Evolutionary conservation across 2,113 vertebrate species (phyloP), one percentile per base, ranked within the genome.

Genomic region (Nibea coibor): DNA sequence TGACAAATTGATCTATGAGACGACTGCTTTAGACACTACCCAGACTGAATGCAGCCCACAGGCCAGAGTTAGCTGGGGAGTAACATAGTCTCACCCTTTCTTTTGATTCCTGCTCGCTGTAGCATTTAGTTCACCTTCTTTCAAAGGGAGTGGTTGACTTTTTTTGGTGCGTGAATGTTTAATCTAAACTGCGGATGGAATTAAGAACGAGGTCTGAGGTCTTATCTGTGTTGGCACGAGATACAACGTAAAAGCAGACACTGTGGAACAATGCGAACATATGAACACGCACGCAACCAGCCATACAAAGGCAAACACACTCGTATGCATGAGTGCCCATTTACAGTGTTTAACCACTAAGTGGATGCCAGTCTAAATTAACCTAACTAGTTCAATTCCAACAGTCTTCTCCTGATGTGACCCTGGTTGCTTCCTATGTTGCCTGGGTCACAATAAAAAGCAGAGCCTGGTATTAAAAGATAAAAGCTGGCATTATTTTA

Each of bases 261-360:
- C 3, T 59, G n/a, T 45, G 5, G 16, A 16, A 47, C 53, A 47
- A 76, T 48, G 42, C 10, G 0, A 68, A 20, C 62, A 82, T 72
- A 20, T 65, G 47, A 28, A 74, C 45, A 68, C 3, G 62, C 43
- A n/a, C 22, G 7, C 5, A 16, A 0, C 7, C 43, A 59, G 20
- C n/a, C 57, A 43, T 45, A 68, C 51, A 72, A 81, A 73, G 16
- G 54, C 66, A 58, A 76, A 63, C 19, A 58, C 54, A 54, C 68
- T 70, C 45, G 62, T 39, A 76, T 12, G 58, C 65, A 69, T 22
- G 35, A 81, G 81, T 64, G 59, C 22, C 64, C 72, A 68, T 81
- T 83, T 61, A 78, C 61, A 84, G 42, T 75, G 57, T 79, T 87
- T 87, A 79, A 75, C 56, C 73, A 63, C 65, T 73, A 45, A 84